phyloP scores from a whole-genome alignment of 2,797 vertebrate genomes.

The Sternarchorhynchus goeldii region DNA sequence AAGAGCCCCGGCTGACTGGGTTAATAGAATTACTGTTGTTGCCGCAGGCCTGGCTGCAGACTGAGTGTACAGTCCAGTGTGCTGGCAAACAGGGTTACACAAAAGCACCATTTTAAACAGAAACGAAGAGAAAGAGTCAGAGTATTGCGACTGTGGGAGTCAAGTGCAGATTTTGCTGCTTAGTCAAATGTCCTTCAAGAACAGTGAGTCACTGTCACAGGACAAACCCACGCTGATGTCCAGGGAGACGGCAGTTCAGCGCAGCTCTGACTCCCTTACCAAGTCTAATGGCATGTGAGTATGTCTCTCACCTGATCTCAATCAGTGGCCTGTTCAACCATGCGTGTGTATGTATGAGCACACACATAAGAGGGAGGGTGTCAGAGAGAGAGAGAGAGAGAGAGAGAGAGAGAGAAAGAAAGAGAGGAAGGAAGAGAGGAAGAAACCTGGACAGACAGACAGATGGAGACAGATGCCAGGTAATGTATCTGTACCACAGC shows the following conservation, averaged over 20 bases:
- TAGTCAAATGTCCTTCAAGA: not conserved
- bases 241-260: no score
- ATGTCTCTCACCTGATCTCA: no score
- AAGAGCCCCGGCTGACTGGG: not conserved
- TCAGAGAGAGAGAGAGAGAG: no score
- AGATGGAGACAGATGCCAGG: not conserved
- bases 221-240: not conserved
- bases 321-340: no score
- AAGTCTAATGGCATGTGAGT: no score
- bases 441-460: not conserved
- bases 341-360: no score
- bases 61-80: not conserved
- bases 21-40: constrained; percentile 20
- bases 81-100: constrained; percentile 13
- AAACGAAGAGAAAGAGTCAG: not conserved
- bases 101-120: not conserved
- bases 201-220: not conserved
- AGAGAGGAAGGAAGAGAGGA: no score
- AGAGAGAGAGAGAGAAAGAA: not conserved
- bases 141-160: not conserved
- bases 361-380: no score
- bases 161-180: not conserved
- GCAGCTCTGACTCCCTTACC: no score
- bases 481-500: not conserved
- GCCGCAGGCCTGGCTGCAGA: not conserved